Percentiles rank a stretch among this genome's conserved stretches.
These are phyloP conservation scores for Hippocampus kuda DNA, from an alignment of 2,797 vertebrate genomes.

Conservation along the genomic window DNA sequence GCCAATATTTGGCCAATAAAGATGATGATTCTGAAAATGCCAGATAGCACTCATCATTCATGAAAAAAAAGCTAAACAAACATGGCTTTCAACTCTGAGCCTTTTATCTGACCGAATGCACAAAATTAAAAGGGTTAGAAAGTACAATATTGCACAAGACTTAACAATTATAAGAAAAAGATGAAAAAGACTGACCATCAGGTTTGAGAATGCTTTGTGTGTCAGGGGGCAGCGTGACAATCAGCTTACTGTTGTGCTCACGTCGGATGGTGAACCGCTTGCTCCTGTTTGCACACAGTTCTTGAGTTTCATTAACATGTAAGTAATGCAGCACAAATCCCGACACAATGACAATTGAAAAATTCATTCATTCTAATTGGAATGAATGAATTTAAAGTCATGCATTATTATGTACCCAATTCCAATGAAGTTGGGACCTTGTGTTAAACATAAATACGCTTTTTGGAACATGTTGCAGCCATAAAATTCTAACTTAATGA, in stretches of 20 bases:
- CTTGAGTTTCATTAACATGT: not conserved
- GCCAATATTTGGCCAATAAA: too few relatives aligned
- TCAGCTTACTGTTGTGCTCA: slow-evolving; percentile 93
- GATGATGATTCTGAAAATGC: too few relatives aligned
- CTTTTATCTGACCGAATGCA: not conserved
- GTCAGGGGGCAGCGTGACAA: slow-evolving; percentile 64
- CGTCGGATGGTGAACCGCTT: slow-evolving; percentile 70
- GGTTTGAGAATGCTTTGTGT: slow-evolving; percentile 9
- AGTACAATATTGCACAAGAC: not conserved
- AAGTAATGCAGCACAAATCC: not conserved
- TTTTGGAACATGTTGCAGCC: too few relatives aligned
- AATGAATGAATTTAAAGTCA: not conserved
- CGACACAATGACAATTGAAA: not conserved
- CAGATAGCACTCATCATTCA: too few relatives aligned
- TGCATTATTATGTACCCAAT: not conserved
- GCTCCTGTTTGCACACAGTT: slow-evolving; percentile 51
- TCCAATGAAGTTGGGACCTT: too few relatives aligned
- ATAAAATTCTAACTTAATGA: too few relatives aligned
- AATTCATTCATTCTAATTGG: not conserved
- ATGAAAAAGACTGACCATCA: slow-evolving; percentile 26
- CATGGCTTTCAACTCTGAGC: not conserved
- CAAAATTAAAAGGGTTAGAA: not conserved
- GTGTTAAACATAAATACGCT: too few relatives aligned
- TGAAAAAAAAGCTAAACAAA: too few relatives aligned
- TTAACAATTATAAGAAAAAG: not conserved